These are phyloP conservation scores for Tapirus indicus DNA, from an alignment of 2,797 vertebrate genomes.

Conservation along the genomic window DNA sequence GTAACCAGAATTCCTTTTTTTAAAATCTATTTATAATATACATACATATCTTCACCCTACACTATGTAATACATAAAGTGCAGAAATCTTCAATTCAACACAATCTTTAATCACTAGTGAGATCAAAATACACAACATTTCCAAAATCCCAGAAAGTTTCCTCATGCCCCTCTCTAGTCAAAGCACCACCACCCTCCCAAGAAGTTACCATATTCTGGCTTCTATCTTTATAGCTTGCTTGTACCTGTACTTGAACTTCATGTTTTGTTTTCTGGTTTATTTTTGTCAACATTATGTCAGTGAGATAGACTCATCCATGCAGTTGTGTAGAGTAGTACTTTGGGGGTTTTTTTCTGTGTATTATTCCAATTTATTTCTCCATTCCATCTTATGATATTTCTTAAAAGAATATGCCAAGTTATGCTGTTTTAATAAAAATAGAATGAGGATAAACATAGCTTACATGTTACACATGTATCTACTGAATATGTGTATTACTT, in stretches of 20 bases:
- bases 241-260: background rate
- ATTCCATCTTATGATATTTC: background rate
- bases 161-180: background rate
- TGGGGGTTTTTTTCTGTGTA: background rate
- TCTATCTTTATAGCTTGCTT: background rate
- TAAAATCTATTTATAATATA: background rate
- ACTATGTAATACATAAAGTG: background rate
- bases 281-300: background rate
- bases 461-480: background rate
- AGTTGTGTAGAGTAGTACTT: background rate
- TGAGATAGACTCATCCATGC: background rate
- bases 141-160: background rate
- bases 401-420: background rate
- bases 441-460: background rate
- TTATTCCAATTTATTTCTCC: background rate
- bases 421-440: background rate
- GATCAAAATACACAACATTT: background rate
- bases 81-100: background rate
- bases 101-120: background rate
- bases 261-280: constrained; percentile 6
- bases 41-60: background rate
- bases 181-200: background rate
- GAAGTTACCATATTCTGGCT: background rate
- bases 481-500: background rate
- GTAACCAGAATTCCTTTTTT: background rate